Percentiles rank a stretch among this genome's conserved stretches.
phyloP scores from a whole-genome alignment of 2,797 vertebrate species.

The Margarornis squamiger region DNA sequence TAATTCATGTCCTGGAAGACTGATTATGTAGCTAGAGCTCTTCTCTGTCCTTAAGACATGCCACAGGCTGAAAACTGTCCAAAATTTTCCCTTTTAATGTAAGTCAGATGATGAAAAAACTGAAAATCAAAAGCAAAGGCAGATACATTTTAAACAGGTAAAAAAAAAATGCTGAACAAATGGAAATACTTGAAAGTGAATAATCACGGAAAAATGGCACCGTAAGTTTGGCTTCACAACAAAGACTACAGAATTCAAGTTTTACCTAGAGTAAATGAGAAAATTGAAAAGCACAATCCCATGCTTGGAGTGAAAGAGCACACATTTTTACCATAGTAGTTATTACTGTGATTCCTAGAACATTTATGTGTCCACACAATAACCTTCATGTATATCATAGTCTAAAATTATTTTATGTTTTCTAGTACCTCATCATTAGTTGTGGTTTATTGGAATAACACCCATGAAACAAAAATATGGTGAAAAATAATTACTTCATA shows the following conservation, averaged over 20 bases:
- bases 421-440: neutral
- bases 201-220: neutral
- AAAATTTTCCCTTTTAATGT: neutral
- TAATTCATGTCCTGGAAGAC: neutral
- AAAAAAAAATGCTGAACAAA: neutral
- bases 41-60: neutral
- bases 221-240: accelerated
- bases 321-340: neutral
- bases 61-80: neutral
- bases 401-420: neutral
- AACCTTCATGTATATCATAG: neutral
- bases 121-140: neutral
- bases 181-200: neutral
- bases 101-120: neutral
- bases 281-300: neutral
- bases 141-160: neutral
- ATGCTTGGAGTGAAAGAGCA: neutral
- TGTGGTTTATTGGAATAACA: neutral
- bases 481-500: neutral
- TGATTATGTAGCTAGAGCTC: neutral
- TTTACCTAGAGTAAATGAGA: neutral
- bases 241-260: neutral
- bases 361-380: neutral
- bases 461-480: neutral
- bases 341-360: neutral